phyloP scores from a whole-genome alignment of 2,113 vertebrate species.

The Corythoichthys intestinalis region DNA sequence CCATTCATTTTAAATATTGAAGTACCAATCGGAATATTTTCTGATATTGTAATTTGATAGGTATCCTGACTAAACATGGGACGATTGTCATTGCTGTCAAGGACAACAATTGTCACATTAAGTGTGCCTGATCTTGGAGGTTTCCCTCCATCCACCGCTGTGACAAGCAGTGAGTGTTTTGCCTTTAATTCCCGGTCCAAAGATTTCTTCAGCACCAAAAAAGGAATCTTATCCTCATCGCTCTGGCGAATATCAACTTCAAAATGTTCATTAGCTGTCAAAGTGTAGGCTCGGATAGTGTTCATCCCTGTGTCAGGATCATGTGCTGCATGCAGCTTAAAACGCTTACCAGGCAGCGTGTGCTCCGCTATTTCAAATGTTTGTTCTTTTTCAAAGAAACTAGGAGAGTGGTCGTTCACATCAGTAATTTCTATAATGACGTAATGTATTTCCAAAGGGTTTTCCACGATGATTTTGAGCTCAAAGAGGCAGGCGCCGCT shows the following conservation, averaged over 20 bases:
- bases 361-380: constrained; percentile 54
- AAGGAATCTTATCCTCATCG: constrained; percentile 44
- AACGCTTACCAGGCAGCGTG: constrained; percentile 41
- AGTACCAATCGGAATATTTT: constrained; percentile 31
- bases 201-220: constrained; percentile 45
- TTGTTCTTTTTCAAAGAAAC: constrained; percentile 44
- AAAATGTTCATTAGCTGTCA: constrained; percentile 58
- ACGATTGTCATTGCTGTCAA: constrained; percentile 62
- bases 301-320: constrained; percentile 59
- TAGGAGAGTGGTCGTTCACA: constrained; percentile 59
- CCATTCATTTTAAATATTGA: constrained; percentile 34
- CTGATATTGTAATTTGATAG: constrained; percentile 42
- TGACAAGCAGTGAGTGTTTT: constrained; percentile 24
- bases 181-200: constrained; percentile 55
- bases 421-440: constrained; percentile 59
- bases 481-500: constrained; percentile 45
- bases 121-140: constrained; percentile 40
- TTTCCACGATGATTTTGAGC: constrained; percentile 56
- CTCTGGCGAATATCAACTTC: constrained; percentile 36
- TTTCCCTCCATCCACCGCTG: constrained; percentile 59
- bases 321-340: constrained; percentile 54
- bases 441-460: constrained; percentile 63
- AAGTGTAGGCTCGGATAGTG: constrained; percentile 49
- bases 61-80: constrained; percentile 43
- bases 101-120: constrained; percentile 49